These are phyloP conservation scores for Spinibarbus caldwelli DNA, from an alignment of 2,797 vertebrate species.

Conservation along the genomic window DNA sequence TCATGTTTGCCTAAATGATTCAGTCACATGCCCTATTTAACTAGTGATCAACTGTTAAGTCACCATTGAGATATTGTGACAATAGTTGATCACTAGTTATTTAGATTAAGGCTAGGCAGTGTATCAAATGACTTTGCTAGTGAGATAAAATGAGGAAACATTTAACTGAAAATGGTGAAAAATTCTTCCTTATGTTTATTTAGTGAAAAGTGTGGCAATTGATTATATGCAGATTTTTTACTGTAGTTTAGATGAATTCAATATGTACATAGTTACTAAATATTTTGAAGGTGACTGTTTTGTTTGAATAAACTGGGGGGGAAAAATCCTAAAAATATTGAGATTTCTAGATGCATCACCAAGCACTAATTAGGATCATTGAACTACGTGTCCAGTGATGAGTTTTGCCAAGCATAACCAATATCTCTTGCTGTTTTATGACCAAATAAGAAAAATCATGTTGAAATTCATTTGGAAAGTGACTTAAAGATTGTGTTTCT, in stretches of 20 bases:
- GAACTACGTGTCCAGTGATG: neutral
- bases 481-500: neutral
- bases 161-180: neutral
- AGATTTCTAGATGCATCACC: too few relatives aligned
- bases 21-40: neutral
- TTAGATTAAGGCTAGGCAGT: neutral
- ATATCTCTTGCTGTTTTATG: neutral
- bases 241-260: neutral
- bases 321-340: too few relatives aligned
- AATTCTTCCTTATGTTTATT: neutral
- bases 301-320: neutral
- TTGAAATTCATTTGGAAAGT: neutral
- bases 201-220: neutral
- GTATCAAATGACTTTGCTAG: neutral
- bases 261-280: neutral
- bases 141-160: neutral
- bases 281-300: neutral
- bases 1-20: constrained; percentile 30
- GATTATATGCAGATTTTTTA: neutral
- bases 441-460: neutral
- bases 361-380: neutral
- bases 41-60: neutral
- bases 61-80: neutral
- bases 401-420: neutral
- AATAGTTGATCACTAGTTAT: neutral